Evolutionary conservation across 2,888 invertebrate species (phyloP), one percentile per base, ranked within the genome.

Genomic region (Spialia ferax): DNA sequence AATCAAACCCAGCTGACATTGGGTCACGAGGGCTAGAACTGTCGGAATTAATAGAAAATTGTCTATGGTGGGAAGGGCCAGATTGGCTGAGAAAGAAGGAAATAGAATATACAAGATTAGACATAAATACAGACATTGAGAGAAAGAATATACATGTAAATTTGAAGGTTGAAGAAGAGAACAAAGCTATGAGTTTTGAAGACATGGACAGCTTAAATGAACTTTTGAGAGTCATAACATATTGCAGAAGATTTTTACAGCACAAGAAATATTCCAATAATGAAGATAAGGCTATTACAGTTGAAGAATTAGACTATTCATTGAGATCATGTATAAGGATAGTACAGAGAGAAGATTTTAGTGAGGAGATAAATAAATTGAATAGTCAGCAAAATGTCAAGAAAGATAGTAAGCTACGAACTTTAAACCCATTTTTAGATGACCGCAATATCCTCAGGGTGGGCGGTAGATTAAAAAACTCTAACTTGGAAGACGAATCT

Each of bases 1-100:
- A 42, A 7, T 42, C 42, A 15, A 42, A 42, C 15, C 42, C 42
- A 42, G 42, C 42, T 42, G 42, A 42, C 15, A 42, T 42, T 42
- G 42, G 42, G 0, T 42, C 42, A 15, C 15, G 42, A 42, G 42
- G 42, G 7, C 6, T 42, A 42, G 15, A 42, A 15, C 7, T 42
- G 15, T 6, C 42, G 15, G 42, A 42, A 15, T 42, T 42, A 15
- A 42, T 42, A 42, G 15, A 11, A 42, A 42, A 42, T 42, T 15
- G 15, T 2, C 2, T 15, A 15, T 42, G 42, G 42, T 42, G 42
- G 42, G 18, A 45, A 18, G 42, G 42, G 4, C 42, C 42, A 45
- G 42, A 45, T 45, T 45, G 42, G 42, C 18, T 45, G 7, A 45
- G 18, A 2, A 8, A 18, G 18, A 45, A 7, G 2, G 42, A 45